phyloP scores from a whole-genome alignment of 2,113 vertebrate genomes.

The Nothobranchius furzeri region DNA sequence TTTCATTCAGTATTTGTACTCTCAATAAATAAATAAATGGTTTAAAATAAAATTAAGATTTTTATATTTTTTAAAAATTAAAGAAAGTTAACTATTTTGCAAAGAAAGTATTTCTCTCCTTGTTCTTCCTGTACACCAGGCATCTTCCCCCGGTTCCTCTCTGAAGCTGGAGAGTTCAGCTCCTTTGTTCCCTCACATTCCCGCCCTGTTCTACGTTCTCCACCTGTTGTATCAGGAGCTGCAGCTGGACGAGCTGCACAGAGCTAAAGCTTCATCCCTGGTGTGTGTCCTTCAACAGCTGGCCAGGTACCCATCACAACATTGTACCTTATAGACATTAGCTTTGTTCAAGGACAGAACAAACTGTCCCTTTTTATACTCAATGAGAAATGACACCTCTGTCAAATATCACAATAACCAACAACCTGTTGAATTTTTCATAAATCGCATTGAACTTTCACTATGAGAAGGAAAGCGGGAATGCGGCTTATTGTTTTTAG shows the following conservation, averaged over 20 bases:
- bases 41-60: too few species aligned
- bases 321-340: too few species aligned
- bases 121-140: constrained; percentile 10
- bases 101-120: too few species aligned
- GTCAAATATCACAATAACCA: constrained; percentile 14
- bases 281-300: constrained; percentile 92
- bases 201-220: constrained; percentile 92
- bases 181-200: constrained; percentile 90
- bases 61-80: too few species aligned
- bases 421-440: constrained; percentile 6
- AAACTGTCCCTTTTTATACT: neutral
- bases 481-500: constrained; percentile 28
- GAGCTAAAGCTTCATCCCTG: constrained; percentile 85
- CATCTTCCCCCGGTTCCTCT: constrained; percentile 55
- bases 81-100: too few species aligned
- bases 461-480: constrained; percentile 4
- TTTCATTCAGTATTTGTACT: too few species aligned
- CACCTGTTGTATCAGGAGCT: constrained; percentile 96
- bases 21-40: too few species aligned
- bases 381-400: neutral
- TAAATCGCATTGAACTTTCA: constrained; percentile 1
- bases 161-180: constrained; percentile 88
- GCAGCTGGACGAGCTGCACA: constrained; percentile 91
- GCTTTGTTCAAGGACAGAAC: neutral
- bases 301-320: constrained; percentile 82